Conservation (phyloP, 92 coral and sea anemone genomes). For the Isaurus tuberculatus region DNA sequence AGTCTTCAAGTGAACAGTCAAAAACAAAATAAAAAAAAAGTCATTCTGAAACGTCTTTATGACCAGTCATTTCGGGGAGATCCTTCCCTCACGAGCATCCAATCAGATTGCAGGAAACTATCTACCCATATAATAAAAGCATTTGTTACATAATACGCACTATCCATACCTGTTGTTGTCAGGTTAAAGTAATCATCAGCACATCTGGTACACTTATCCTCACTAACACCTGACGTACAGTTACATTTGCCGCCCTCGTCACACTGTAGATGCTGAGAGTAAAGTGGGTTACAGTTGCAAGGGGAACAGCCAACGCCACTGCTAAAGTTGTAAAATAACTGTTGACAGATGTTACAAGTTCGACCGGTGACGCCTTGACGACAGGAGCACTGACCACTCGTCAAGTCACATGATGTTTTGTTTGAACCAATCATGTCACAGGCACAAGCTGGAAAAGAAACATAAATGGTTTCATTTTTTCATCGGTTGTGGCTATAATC, state of each 20-base stretch:
- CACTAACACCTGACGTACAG: slow-evolving; percentile 83
- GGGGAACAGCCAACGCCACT: slow-evolving; percentile 86
- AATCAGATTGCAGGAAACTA: too few relatives aligned
- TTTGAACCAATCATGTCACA: slow-evolving; percentile 79
- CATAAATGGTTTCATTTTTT: not conserved
- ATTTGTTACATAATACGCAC: too few relatives aligned
- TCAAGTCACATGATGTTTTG: slow-evolving; percentile 76
- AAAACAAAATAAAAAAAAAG: too few relatives aligned
- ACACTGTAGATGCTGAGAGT: slow-evolving; percentile 85
- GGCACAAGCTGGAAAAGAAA: slow-evolving; percentile 67
- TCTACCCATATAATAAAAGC: too few relatives aligned
- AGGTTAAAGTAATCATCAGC: slow-evolving; percentile 77
- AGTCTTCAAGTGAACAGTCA: too few relatives aligned
- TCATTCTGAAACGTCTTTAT: too few relatives aligned
- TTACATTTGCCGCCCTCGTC: slow-evolving; percentile 65
- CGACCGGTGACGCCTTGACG: slow-evolving; percentile 71
- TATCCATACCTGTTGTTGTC: slow-evolving; percentile 69
- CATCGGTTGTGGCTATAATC: too few relatives aligned
- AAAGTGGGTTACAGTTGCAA: slow-evolving; percentile 74
- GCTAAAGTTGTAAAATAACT: slow-evolving; percentile 74
- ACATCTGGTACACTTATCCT: slow-evolving; percentile 77
- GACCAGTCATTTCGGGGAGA: too few relatives aligned
- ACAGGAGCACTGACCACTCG: slow-evolving; percentile 87
- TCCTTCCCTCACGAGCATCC: too few relatives aligned
- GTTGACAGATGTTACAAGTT: slow-evolving; percentile 71